Conservation (phyloP, 2,888 invertebrate genomes). For the Stenoptilia bipunctidactyla region DNA sequence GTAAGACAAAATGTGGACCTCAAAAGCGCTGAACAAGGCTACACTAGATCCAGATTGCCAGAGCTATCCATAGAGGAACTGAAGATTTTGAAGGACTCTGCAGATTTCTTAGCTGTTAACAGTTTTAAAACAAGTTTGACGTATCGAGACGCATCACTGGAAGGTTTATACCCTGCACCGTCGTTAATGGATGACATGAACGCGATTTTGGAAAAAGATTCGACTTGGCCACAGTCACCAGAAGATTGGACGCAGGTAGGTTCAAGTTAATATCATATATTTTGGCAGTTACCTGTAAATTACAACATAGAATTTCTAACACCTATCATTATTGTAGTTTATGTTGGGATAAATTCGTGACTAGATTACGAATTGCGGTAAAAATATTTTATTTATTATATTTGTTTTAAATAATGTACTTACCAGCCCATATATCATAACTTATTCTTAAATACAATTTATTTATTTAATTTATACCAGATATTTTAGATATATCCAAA, state of each 20-base stretch:
- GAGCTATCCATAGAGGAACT: slow-evolving; percentile 70
- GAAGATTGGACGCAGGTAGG: slow-evolving; percentile 40
- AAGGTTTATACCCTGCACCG: slow-evolving; percentile 40
- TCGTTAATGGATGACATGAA: slow-evolving; percentile 48
- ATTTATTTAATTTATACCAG: too few relatives aligned
- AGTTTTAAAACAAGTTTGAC: slow-evolving; percentile 69
- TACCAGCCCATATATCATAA: too few relatives aligned
- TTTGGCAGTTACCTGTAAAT: too few relatives aligned
- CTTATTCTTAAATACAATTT: too few relatives aligned
- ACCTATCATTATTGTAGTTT: too few relatives aligned
- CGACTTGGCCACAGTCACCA: slow-evolving; percentile 34
- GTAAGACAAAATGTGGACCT: slow-evolving; percentile 66
- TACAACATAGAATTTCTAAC: too few relatives aligned
- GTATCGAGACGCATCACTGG: slow-evolving; percentile 37
- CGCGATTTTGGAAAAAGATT: slow-evolving; percentile 31
- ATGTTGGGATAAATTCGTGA: too few relatives aligned
- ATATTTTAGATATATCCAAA: too few relatives aligned
- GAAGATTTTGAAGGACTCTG: slow-evolving; percentile 66
- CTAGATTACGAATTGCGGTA: too few relatives aligned
- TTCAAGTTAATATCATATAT: too few relatives aligned
- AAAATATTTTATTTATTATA: too few relatives aligned
- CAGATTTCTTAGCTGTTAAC: slow-evolving; percentile 78
- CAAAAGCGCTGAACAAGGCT: slow-evolving; percentile 71
- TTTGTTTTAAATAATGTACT: too few relatives aligned
- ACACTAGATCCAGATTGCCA: slow-evolving; percentile 67